Evolutionary conservation across 2,888 invertebrate species (phyloP), one percentile per base, ranked within the genome.

Genomic region (Trissolcus japonicus): DNA sequence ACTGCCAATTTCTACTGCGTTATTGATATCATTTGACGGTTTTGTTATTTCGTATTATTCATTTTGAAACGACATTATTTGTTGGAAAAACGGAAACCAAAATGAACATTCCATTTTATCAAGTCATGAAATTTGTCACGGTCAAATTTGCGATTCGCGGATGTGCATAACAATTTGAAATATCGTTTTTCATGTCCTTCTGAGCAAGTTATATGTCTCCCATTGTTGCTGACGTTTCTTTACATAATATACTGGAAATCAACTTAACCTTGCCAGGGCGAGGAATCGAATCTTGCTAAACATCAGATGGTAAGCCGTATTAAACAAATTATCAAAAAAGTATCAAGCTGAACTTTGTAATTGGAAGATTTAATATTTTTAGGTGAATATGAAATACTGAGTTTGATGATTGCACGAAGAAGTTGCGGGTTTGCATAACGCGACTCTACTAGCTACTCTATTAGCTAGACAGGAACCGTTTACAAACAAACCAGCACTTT

Each of bases 191-290:
- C 55, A 50, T 68, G 78, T 80, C 78, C 78, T 80, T 80, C 75
- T 78, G 63, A 53, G 65, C 72, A 53, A 68, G 57, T n/a, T 56
- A 62, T 53, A 11, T 16, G 48, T 61, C 50, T 53, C 57, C 51
- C 50, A 74, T 56, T 67, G 63, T 66, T 41, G 19, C 73, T 76
- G 77, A 76, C 75, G 79, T 80, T 60, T 57, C 68, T 68, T 81
- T 80, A 80, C 79, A 80, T 81, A 82, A 82, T 79, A 75, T 74
- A 67, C 69, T 71, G 76, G 60, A 77, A 80, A 78, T 79, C 74
- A 56, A 67, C 74, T 77, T 75, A 69, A 71, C 78, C 78, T 74
- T 74, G 78, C 56, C 9, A 11, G 7, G 14, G 19, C 21, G 69
- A 66, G 63, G 57, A 63, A 62, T 73, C 55, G 50, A 62, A 71